Evolutionary conservation across 2,888 invertebrate species (phyloP), one percentile per base, ranked within the genome.

Genomic region (Danaus chrysippus): DNA sequence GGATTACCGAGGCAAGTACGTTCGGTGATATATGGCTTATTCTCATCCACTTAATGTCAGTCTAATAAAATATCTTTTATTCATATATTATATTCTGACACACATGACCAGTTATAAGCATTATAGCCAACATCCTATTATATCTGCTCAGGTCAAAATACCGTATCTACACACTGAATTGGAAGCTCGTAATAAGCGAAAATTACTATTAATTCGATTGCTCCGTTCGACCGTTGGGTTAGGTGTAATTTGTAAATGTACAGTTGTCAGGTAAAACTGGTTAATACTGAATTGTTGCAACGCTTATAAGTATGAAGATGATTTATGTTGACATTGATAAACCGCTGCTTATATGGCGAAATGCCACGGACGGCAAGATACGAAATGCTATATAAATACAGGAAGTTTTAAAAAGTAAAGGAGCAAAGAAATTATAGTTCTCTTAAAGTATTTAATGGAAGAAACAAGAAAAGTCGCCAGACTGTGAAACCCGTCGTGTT

Each of bases 201-300:
- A 72, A 76, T 77, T 78, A 75, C 71, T 67, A 71, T 70, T 78
- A 77, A 77, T 74, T 78, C 71, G 74, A 76, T 77, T 76, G 77
- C 75, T 70, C 68, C 69, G 66, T 70, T 71, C 68, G 66, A 66
- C 68, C 67, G 67, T 34, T 8, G 23, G 23, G 23, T 34, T 34
- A 34, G 66, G 66, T 66, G 68, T 72, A 66, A 69, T 67, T 66
- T 70, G 68, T 70, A 71, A 70, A 71, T 68, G 68, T 69, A 70
- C 67, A 67, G 61, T n/a, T n/a, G n/a, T 69, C 63, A 63, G 63
- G 61, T 56, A 53, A 64, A 63, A 68, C 65, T 65, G 60, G 65
- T 60, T 56, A 46, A 46, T 54, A 55, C 68, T 63, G 64, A 58
- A 67, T 63, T 68, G 56, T 58, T 58, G 49, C 41, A 56, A 46